Percentiles rank a stretch among this genome's conserved stretches.
Evolutionary conservation across 2,888 invertebrate genomes (phyloP).

Genomic region (Drosophila stalkeri): DNA sequence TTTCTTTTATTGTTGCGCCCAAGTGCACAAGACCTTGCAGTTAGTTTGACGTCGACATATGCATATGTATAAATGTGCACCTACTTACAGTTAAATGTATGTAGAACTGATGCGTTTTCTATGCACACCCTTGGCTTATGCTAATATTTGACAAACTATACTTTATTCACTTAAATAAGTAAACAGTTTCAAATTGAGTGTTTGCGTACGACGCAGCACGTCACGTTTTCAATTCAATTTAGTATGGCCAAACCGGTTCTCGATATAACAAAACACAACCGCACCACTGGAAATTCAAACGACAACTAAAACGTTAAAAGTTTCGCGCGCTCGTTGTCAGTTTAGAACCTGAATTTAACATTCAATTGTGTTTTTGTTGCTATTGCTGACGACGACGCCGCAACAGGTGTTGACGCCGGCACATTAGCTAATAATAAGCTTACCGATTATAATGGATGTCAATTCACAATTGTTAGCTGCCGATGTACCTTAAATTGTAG

Average conservation of each 20-base stretch:
- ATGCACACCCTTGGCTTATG: conserved; percentile 53
- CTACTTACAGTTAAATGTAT: conserved; percentile 31
- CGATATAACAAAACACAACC: conserved; percentile 62
- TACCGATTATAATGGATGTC: background rate
- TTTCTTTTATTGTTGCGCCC: conserved; percentile 62
- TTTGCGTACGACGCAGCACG: conserved; percentile 29
- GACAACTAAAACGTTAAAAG: conserved; percentile 60
- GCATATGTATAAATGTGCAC: background rate
- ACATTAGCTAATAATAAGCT: conserved; percentile 16
- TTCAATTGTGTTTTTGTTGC: conserved; percentile 24
- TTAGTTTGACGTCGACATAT: background rate
- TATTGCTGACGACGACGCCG: background rate
- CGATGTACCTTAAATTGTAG: background rate
- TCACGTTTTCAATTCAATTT: conserved; percentile 48
- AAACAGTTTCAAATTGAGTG: conserved; percentile 44
- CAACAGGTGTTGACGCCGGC: conserved; percentile 51
- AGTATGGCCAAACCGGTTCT: conserved; percentile 56
- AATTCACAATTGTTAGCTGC: background rate
- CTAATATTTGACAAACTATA: conserved; percentile 48
- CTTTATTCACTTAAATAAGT: conserved; percentile 51
- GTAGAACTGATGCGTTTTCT: conserved; percentile 38
- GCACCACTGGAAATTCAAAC: conserved; percentile 69
- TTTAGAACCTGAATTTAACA: conserved; percentile 59
- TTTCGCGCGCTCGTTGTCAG: conserved; percentile 45
- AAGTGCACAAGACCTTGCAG: conserved; percentile 42